These are phyloP conservation scores for Meliscaeva auricollis DNA, from an alignment of 2,888 invertebrate genomes.

Conservation along the genomic window DNA sequence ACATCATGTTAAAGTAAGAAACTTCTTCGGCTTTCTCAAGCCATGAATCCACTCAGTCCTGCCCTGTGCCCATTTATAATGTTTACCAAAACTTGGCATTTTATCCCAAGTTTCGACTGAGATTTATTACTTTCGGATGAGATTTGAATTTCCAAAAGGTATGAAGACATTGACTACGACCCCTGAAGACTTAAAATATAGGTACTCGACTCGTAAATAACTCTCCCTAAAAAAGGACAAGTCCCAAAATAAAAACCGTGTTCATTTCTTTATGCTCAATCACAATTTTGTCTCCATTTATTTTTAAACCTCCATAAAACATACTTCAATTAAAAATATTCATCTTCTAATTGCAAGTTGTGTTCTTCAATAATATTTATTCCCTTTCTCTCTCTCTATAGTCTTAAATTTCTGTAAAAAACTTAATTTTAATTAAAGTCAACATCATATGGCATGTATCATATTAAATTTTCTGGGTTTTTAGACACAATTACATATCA, in stretches of 20 bases:
- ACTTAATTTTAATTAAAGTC: constrained; percentile 56
- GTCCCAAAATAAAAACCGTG: neutral
- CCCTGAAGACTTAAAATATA: no score
- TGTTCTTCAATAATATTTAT: constrained; percentile 2
- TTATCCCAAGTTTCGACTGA: no score
- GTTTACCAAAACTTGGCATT: no score
- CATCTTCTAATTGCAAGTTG: neutral
- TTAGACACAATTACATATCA: neutral
- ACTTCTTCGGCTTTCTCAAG: no score
- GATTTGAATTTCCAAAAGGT: no score
- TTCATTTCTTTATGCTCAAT: neutral
- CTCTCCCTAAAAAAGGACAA: neutral
- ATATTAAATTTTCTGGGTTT: neutral
- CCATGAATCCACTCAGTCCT: no score
- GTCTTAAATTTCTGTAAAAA: constrained; percentile 25
- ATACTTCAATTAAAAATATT: constrained; percentile 3
- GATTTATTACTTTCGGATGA: no score
- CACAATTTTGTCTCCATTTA: constrained; percentile 4
- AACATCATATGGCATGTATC: constrained; percentile 52
- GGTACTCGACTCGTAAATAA: neutral
- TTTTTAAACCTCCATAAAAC: neutral
- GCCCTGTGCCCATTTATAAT: no score
- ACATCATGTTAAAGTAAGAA: no score
- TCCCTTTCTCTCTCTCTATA: neutral
- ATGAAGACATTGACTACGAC: no score